Evolutionary conservation across 1,140 invertebrate genomes (phyloP).

Genomic region (Helicoverpa armigera): DNA sequence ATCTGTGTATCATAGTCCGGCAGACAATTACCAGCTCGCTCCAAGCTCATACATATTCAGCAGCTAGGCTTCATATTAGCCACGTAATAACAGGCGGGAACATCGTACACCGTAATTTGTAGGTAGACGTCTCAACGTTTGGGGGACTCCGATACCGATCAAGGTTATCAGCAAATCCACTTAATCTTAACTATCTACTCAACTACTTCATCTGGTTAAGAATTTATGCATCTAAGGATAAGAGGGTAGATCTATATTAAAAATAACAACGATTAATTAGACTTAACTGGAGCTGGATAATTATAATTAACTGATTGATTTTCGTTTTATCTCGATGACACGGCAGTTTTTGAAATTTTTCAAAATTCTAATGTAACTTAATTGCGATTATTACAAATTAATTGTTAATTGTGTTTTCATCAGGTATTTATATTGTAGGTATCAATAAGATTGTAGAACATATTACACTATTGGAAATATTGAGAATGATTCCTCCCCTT

Average conservation of each 20-base stretch:
- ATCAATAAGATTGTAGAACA: neutral
- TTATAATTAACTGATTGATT: too few relatives aligned
- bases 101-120: conserved; percentile 15
- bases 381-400: too few relatives aligned
- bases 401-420: too few relatives aligned
- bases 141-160: neutral
- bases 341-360: too few relatives aligned
- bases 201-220: too few relatives aligned
- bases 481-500: conserved; percentile 6
- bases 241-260: too few relatives aligned
- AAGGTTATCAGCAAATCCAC: neutral
- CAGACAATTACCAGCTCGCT: conserved; percentile 34
- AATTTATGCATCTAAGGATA: too few relatives aligned
- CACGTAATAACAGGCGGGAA: conserved; percentile 13
- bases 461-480: neutral
- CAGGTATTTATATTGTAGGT: too few relatives aligned
- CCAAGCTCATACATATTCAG: conserved; percentile 31
- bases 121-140: neutral
- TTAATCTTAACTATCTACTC: neutral
- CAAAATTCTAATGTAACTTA: too few relatives aligned
- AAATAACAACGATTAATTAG: too few relatives aligned
- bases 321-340: too few relatives aligned
- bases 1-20: neutral
- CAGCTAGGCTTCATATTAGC: conserved; percentile 27
- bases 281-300: too few relatives aligned